Evolutionary conservation across 2,888 invertebrate species (phyloP), one percentile per base, ranked within the genome.

Genomic region (Platycheirus albimanus): DNA sequence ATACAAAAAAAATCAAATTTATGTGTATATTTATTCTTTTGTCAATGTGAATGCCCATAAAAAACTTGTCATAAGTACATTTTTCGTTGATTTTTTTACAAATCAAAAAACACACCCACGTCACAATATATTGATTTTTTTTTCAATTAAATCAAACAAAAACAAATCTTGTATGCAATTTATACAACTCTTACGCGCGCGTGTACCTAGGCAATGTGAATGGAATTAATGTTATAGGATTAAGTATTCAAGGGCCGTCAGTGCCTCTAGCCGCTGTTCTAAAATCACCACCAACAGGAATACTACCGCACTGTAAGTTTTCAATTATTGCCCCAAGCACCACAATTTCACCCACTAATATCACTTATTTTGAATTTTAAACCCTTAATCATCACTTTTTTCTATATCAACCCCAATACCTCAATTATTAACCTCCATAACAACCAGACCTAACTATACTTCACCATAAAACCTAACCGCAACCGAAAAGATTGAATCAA

Each of bases 191-290:
- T 43, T 70, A 43, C 72, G 69, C 67, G 63, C 52, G 43, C 67
- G 66, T 54, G 43, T 74, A 75, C 85, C 80, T 92, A 95, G 95
- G 95, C 87, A 92, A 92, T 87, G 93, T 94, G 45, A 95, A 95
- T 88, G 95, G 95, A 54, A 94, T 95, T 91, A 95, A 95, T 90
- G 93, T 95, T 91, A 94, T 93, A 87, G 92, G 92, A 85, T 89
- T 93, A 87, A 92, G 92, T 77, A 89, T 93, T 84, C 92, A 93
- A 88, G 92, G 92, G 78, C 92, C 92, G 41, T 91, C 92, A 54
- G 89, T 91, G 86, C 91, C 92, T 67, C 89, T 92, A 87, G 91
- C 91, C 51, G 91, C 86, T 83, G 85, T 85, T 58, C 84, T 85
- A 11, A 85, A 70, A 85, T 64, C 86, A 84, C 85, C 85, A 76